Percentiles rank a stretch among this genome's conserved stretches.
Conservation (phyloP, 1,140 invertebrate genomes). For the Orius laevigatus region DNA sequence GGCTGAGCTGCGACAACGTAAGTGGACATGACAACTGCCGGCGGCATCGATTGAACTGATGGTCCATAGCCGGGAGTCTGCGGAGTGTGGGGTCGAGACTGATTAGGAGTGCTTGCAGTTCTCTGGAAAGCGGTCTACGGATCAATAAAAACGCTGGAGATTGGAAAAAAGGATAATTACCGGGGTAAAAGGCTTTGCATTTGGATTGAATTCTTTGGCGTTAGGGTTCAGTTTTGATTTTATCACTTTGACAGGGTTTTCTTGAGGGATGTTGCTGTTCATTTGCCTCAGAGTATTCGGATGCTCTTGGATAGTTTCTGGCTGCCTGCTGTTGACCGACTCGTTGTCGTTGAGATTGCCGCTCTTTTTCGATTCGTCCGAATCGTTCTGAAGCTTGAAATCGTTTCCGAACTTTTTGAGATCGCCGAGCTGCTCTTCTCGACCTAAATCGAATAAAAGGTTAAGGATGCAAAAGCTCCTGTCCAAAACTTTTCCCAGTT, state of each 20-base stretch:
- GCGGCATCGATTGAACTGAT: conserved; percentile 27
- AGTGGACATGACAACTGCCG: conserved; percentile 31
- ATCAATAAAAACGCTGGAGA: neutral
- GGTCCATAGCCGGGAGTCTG: conserved; percentile 48
- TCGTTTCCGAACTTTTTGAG: conserved; percentile 39
- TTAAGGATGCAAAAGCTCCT: too few relatives aligned
- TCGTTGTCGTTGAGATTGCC: conserved; percentile 1
- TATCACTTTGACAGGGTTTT: conserved; percentile 26
- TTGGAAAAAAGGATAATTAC: too few relatives aligned
- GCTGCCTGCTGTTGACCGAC: too few relatives aligned
- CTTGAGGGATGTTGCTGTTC: too few relatives aligned
- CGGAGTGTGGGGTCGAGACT: conserved; percentile 63
- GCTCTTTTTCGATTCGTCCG: neutral
- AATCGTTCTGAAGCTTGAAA: conserved; percentile 30
- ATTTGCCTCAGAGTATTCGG: too few relatives aligned
- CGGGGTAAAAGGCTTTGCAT: conserved; percentile 71
- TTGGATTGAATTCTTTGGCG: conserved; percentile 76
- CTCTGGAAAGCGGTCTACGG: conserved; percentile 28
- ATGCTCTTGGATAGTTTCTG: too few relatives aligned
- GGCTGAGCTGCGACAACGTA: conserved; percentile 27
- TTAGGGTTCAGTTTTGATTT: conserved; percentile 74
- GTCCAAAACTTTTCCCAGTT: too few relatives aligned
- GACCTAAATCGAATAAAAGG: conserved; percentile 19
- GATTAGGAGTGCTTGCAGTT: conserved; percentile 46
- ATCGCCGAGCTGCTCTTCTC: conserved; percentile 36